phyloP scores from a whole-genome alignment of 2,797 vertebrate genomes.

The Hoplostethus atlanticus region DNA sequence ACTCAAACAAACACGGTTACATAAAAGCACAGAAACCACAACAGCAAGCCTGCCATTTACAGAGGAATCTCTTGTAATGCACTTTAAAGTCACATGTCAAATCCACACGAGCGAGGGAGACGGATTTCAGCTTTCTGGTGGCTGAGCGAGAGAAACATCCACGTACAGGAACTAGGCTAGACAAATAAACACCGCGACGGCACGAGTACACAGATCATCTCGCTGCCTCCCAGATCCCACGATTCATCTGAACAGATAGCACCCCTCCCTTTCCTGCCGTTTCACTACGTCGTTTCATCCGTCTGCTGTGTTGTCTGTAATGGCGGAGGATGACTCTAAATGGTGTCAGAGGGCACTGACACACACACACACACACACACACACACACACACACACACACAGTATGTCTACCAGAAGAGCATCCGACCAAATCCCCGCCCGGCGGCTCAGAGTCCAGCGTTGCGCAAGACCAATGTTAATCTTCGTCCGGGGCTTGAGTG shows the following conservation, averaged over 20 bases:
- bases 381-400: too few species aligned
- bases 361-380: conserved; percentile 27
- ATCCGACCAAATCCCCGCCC: conserved; percentile 67
- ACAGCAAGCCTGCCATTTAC: conserved; percentile 5
- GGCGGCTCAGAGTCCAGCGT: conserved; percentile 62
- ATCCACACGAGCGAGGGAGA: not conserved
- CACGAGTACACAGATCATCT: conserved; percentile 16
- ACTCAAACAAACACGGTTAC: conserved; percentile 12
- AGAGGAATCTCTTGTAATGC: conserved; percentile 14
- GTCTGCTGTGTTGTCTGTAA: conserved; percentile 53
- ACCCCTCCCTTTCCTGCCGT: not conserved
- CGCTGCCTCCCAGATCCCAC: not conserved
- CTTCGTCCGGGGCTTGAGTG: conserved; percentile 69
- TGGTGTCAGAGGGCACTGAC: conserved; percentile 51
- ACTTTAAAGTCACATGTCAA: conserved; percentile 25
- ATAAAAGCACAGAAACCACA: conserved; percentile 15
- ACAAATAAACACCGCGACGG: conserved; percentile 30
- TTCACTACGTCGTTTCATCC: conserved; percentile 45
- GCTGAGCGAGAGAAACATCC: not conserved
- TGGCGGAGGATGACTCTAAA: conserved; percentile 55
- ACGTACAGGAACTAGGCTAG: conserved; percentile 1
- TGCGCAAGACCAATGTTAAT: conserved; percentile 78
- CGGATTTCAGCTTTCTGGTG: conserved; percentile 14
- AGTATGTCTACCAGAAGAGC: conserved; percentile 45
- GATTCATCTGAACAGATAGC: conserved; percentile 35